Base-by-base conservation (phyloP, 2,888 invertebrate species). In the Calameuta idolon region DNA sequence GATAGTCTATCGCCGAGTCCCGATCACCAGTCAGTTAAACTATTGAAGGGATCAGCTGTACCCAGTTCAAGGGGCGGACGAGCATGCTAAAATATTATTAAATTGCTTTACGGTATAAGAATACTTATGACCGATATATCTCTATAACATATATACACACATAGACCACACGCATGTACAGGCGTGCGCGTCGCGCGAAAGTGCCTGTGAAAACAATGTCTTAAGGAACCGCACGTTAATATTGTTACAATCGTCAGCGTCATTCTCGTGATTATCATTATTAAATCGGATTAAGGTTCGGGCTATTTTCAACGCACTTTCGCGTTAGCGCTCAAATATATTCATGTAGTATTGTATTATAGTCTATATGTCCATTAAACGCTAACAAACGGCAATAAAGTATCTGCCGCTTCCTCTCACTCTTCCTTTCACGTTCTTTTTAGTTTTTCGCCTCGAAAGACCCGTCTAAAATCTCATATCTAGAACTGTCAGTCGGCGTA, bases 401-500 rank as follows among this genome's bases (percentile, higher is more conserved):
- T 40, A 15, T 40, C 40, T 15, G 15, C 40, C 40, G 40, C 15
- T 40, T 40, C 4, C 15, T 40, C 15, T 40, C 40, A 15, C 4
- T 40, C 40, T 40, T 15, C 40, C 40, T 40, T 40, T 40, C n/a
- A 4, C 5, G 15, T 40, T 15, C 69, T 75, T 73, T 73, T 69
- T 69, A 12, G 4, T 11, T 12, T 69, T 33, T 83, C 84, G 77
- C 76, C 80, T 86, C 84, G 84, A 88, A 88, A 87, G 85, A 83
- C 82, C 85, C 81, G 79, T 88, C 87, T 87, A 88, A 87, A 87
- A 88, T 84, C 82, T 84, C 40, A 77, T 86, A 78, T 82, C 84
- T 85, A 86, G 85, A 88, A 87, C 81, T 84, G 85, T 89, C 89
- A 89, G 87, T 89, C 89, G 80, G 83, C 84, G 86, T 15, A 40